Percentiles rank a stretch among this genome's conserved stretches.
Conservation (phyloP, 2,888 invertebrate species). For the Pheosia gnoma region DNA sequence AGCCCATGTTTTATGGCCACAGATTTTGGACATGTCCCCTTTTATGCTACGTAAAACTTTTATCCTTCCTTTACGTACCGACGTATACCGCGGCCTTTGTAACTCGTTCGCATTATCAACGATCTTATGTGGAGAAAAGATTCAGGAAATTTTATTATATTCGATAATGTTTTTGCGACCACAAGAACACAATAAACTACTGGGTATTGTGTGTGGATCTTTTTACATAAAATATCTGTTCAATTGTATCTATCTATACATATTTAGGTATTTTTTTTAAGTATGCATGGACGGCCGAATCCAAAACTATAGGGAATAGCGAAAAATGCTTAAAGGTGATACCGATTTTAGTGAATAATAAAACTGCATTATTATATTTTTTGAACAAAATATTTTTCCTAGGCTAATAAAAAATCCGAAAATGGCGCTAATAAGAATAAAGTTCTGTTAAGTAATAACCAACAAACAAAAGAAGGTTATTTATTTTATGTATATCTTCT, state of each 20-base stretch:
- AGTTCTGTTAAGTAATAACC: no score
- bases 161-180: conserved; percentile 17
- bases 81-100: conserved; percentile 51
- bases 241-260: neutral
- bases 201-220: neutral
- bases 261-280: no score
- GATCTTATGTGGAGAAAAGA: conserved; percentile 38
- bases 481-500: no score
- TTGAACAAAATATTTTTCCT: no score
- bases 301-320: no score
- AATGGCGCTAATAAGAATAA: no score
- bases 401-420: no score
- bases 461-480: no score
- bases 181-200: conserved; percentile 3
- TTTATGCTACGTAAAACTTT: conserved; percentile 73
- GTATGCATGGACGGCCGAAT: no score
- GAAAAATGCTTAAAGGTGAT: no score
- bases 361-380: no score
- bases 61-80: conserved; percentile 57
- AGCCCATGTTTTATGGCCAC: conserved; percentile 59
- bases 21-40: conserved; percentile 70
- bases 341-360: no score
- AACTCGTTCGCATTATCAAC: conserved; percentile 41
- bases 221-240: neutral
- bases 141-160: conserved; percentile 14